These are phyloP conservation scores for Clarias batrachus DNA, from an alignment of 2,113 vertebrate species.

Conservation along the genomic window DNA sequence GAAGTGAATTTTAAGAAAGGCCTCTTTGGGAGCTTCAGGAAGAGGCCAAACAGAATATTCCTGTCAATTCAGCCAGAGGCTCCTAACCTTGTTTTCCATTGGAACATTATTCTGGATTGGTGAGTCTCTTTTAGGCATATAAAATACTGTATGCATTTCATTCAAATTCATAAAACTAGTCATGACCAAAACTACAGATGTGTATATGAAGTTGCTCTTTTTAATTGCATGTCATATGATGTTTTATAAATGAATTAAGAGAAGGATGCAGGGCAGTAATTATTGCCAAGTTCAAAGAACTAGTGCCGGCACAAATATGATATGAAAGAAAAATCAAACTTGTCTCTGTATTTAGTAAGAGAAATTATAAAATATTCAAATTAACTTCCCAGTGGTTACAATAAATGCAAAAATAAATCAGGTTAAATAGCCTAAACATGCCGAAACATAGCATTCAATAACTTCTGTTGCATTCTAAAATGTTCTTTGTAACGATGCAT, in stretches of 20 bases:
- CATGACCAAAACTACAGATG: not conserved
- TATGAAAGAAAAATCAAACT: not conserved
- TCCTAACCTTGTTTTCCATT: not conserved
- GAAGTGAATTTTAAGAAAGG: conserved; percentile 10
- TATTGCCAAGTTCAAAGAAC: not conserved
- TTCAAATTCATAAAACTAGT: not conserved
- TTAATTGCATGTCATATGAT: conserved; percentile 10
- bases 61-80: not conserved
- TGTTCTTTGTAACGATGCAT: not conserved
- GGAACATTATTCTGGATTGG: not conserved
- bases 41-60: not conserved
- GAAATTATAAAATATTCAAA: not conserved
- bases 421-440: not conserved
- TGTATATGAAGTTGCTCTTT: not conserved
- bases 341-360: not conserved
- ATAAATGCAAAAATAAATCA: not conserved
- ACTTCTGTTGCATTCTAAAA: not conserved
- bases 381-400: not conserved
- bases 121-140: not conserved
- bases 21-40: not conserved
- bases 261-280: not conserved
- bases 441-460: not conserved
- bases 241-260: conserved; percentile 29
- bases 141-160: not conserved
- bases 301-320: not conserved